These are phyloP conservation scores for Whitmania pigra DNA, from an alignment of 1,140 invertebrate species.

Conservation along the genomic window DNA sequence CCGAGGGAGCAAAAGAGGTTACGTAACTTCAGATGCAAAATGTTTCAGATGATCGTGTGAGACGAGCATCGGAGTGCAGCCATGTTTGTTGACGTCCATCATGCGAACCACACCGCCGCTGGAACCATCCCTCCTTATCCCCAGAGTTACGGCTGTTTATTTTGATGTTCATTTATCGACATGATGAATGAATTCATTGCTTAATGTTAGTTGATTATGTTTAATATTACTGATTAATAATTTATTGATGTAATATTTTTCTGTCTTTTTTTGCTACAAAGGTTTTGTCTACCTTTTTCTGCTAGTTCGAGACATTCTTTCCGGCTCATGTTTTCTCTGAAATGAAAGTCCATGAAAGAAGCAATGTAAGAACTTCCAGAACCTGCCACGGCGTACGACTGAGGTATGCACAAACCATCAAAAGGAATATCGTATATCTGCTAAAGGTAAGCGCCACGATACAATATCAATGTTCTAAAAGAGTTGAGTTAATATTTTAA, in stretches of 20 bases:
- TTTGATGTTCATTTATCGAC: neutral
- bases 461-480: neutral
- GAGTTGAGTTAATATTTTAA: no score
- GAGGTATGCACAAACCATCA: conserved; percentile 1
- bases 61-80: neutral
- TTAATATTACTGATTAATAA: no score
- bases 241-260: neutral
- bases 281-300: neutral
- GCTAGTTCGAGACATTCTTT: neutral
- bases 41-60: neutral
- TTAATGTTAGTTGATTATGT: no score
- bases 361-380: neutral
- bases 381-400: neutral
- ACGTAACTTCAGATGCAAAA: neutral
- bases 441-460: neutral
- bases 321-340: conserved; percentile 2
- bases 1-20: neutral
- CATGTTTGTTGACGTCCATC: conserved; percentile 5
- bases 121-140: neutral
- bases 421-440: conserved; percentile 9
- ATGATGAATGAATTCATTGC: no score
- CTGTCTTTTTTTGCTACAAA: neutral
- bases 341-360: neutral
- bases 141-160: neutral
- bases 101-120: neutral